Base-by-base conservation (phyloP, 1,140 invertebrate genomes). In the Arion vulgaris region DNA sequence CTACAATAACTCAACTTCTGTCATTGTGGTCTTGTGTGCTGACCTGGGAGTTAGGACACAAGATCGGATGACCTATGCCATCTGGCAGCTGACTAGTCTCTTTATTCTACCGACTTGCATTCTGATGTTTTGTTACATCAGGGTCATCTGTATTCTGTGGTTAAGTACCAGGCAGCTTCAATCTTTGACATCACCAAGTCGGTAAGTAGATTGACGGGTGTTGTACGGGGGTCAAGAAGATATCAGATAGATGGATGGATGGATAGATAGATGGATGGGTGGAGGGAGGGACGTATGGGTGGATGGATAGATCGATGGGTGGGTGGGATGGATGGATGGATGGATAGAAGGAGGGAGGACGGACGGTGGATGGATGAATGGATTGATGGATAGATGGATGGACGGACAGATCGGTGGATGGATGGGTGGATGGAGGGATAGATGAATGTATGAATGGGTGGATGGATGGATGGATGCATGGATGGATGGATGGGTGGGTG, bases 101-200 rank as follows among this genome's bases (percentile, higher is more conserved):
- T 94, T 94, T 85, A 83, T 87, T 0, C 79, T 93, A 11, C 94
- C 94, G 0, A 92, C 91, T 0, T 34, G 93, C 23, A 86, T 94
- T 39, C 93, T 94, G 93, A 88, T 92, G 23, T 89, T 93, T 82
- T 94, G 93, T 87, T 94, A 94, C 86, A 85, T 92, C n/a, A 90
- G 90, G 45, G 94, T 94, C 19, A 94, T 94, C 73, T 89, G 91
- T 45, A 93, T 94, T 76, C 91, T 94, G 0, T 94, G 94, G 94
- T 88, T 91, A 75, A 94, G 93, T 71, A 94, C 94, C 0, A 90
- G 90, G 57, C 90, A 92, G 36, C 86, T 92, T 5, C 84, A 86
- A 36, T 86, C 85, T 36, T 83, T 92, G 78, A 89, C 88, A 0
- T 86, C 86, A 73, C 39, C 32, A 19, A 78, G 26, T 36, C 23